phyloP scores from a whole-genome alignment of 2,888 invertebrate genomes.

The Parasteatoda lunata region DNA sequence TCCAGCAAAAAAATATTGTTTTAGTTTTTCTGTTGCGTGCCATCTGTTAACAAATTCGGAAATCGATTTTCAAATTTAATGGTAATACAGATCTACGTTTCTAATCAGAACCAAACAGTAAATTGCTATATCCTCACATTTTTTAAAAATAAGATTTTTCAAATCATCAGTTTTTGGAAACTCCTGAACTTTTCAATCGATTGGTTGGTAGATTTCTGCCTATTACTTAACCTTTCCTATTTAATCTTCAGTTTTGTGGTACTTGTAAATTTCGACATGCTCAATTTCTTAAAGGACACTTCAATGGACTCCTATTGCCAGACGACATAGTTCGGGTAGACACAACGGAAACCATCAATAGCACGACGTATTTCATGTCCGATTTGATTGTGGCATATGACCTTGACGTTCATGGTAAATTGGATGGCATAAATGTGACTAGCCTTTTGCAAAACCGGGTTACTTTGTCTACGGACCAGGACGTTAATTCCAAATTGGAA shows the following conservation, averaged over 20 bases:
- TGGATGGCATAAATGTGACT: conserved; percentile 18
- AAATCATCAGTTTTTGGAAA: background rate
- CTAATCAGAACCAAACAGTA: background rate
- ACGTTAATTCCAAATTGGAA: conserved; percentile 3
- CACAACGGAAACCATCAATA: conserved; percentile 13
- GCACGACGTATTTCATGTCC: conserved; percentile 19
- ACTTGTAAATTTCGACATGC: background rate
- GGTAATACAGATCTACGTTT: no score
- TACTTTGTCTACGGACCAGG: conserved; percentile 18
- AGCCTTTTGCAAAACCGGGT: conserved; percentile 11
- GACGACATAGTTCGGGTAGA: conserved; percentile 24
- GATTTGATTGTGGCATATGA: conserved; percentile 12
- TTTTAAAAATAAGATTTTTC: background rate
- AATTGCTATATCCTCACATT: background rate
- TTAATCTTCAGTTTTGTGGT: background rate
- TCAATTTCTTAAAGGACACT: conserved; percentile 23
- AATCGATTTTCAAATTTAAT: no score
- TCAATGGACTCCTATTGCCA: conserved; percentile 42
- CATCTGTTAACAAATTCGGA: no score
- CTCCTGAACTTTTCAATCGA: background rate
- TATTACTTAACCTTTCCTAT: background rate
- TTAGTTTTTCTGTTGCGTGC: no score
- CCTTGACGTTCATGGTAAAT: conserved; percentile 9
- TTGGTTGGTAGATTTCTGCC: background rate
- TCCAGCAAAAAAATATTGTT: no score